Percentiles rank a stretch among this genome's conserved stretches.
These are phyloP conservation scores for Nibea albiflora DNA, from an alignment of 2,113 vertebrate genomes.

Conservation along the genomic window DNA sequence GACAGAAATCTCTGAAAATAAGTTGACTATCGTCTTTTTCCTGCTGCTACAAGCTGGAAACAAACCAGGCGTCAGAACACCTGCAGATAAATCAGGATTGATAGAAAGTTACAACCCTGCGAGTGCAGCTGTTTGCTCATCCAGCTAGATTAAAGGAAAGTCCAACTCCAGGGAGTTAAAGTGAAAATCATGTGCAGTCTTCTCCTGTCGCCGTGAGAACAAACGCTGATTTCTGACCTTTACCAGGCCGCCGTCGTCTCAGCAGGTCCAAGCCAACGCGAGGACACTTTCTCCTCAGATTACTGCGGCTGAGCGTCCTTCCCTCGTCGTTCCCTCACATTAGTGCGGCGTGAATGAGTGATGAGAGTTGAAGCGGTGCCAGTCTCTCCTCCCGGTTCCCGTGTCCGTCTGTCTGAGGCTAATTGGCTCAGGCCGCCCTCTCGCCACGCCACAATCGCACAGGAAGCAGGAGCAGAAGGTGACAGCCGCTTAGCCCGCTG, in stretches of 20 bases:
- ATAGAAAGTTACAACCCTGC: neutral
- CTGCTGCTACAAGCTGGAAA: neutral
- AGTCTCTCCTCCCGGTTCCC: neutral
- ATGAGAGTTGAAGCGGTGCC: conserved; percentile 28
- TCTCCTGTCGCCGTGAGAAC: neutral
- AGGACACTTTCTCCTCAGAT: conserved; percentile 8
- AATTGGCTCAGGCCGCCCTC: conserved; percentile 48
- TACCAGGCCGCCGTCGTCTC: neutral
- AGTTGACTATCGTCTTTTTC: neutral
- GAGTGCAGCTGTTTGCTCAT: too few relatives aligned
- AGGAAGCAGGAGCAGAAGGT: conserved; percentile 13
- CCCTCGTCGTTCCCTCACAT: neutral
- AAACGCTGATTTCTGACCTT: neutral
- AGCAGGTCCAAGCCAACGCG: neutral
- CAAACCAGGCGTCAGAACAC: neutral
- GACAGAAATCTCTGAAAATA: too few relatives aligned
- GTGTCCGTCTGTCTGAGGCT: conserved; percentile 4
- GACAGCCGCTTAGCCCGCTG: conserved; percentile 32
- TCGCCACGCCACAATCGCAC: neutral
- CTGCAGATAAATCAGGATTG: neutral
- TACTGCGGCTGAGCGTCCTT: neutral
- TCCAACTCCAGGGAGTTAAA: neutral
- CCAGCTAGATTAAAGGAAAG: neutral
- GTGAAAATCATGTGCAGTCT: neutral
- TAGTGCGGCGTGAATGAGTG: conserved; percentile 40